Conservation (phyloP, 30 jellyfish, hydroid and myxozoan genomes). For the Nemopilema nomurai region DNA sequence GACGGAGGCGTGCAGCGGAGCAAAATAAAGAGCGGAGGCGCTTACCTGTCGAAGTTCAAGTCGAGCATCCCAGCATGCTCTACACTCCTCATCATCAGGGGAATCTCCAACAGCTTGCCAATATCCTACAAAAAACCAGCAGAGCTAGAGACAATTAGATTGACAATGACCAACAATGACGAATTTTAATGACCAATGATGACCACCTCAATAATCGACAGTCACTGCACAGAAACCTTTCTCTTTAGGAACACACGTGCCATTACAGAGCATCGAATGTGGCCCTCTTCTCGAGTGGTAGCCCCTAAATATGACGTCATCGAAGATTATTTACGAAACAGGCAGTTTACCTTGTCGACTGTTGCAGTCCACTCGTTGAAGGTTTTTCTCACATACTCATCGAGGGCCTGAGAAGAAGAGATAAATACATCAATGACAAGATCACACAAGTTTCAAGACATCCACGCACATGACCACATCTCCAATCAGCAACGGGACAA, state of each 20-base stretch:
- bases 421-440: background rate
- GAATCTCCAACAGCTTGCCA: constrained; percentile 77
- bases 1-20: no score
- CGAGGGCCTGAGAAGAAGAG: constrained; percentile 76
- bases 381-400: constrained; percentile 90
- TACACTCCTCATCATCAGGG: constrained; percentile 88
- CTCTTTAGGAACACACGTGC: no score
- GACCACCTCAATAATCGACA: no score
- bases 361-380: constrained; percentile 98
- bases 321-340: no score
- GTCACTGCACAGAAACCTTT: background rate
- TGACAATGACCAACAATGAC: background rate
- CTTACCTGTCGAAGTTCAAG: constrained; percentile 86
- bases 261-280: no score
- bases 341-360: constrained; percentile 80
- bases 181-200: background rate
- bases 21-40: background rate
- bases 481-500: no score
- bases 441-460: no score
- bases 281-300: no score
- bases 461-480: no score
- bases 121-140: constrained; percentile 62
- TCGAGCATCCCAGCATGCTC: constrained; percentile 95
- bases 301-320: no score
- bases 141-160: background rate